Conservation (phyloP, 2,113 vertebrate species). For the Pelusios castaneus region DNA sequence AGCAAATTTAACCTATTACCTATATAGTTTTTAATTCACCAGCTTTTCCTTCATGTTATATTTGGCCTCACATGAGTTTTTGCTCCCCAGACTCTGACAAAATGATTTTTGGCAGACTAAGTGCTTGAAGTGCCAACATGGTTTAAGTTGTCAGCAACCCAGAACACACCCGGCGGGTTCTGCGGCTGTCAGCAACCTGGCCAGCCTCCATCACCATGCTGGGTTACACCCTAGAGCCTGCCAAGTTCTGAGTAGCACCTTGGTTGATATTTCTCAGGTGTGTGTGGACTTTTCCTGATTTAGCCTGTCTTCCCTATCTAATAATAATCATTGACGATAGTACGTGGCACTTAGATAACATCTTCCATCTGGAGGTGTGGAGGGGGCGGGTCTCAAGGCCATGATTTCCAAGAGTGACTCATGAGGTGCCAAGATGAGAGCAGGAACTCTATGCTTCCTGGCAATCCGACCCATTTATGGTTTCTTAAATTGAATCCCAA, state of each 20-base stretch:
- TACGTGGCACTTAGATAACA: not conserved
- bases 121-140: not conserved
- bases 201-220: not conserved
- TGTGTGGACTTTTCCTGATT: not conserved
- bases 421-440: not conserved
- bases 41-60: not conserved
- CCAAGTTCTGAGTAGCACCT: not conserved
- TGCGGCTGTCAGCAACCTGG: not conserved
- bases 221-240: not conserved
- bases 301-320: not conserved
- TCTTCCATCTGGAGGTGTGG: not conserved
- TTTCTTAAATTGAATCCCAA: not conserved
- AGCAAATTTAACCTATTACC: not conserved
- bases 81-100: not conserved
- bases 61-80: not conserved
- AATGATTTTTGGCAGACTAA: not conserved
- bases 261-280: not conserved
- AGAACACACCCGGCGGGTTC: not conserved
- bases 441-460: not conserved
- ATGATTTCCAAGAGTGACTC: not conserved
- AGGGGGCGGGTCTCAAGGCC: not conserved
- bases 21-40: not conserved
- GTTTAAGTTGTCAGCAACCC: not conserved
- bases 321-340: not conserved
- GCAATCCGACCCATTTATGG: not conserved